Evolutionary conservation across 2,888 invertebrate genomes (phyloP).

Genomic region (Hoplodrina ambigua): DNA sequence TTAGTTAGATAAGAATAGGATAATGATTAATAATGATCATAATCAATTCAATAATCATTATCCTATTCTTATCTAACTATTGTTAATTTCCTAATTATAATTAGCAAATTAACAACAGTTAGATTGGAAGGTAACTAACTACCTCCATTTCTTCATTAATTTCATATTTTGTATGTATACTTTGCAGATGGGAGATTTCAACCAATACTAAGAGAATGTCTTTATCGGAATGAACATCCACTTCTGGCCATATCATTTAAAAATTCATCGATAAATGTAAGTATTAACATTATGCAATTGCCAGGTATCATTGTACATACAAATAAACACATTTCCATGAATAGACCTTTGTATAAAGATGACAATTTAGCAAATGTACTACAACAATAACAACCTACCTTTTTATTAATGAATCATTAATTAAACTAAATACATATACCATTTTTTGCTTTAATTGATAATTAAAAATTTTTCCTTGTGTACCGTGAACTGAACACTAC

Average conservation of each 20-base stretch:
- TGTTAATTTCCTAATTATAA: background rate
- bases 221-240: constrained; percentile 92
- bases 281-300: constrained; percentile 15
- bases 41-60: background rate
- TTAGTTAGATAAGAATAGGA: too few relatives aligned
- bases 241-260: constrained; percentile 93
- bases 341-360: too few relatives aligned
- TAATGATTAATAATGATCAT: background rate
- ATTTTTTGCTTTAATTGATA: background rate
- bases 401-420: background rate
- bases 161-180: background rate
- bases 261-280: constrained; percentile 92
- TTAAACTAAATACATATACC: background rate
- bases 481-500: background rate
- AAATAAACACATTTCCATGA: background rate
- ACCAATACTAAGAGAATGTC: constrained; percentile 94
- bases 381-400: background rate
- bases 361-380: too few relatives aligned
- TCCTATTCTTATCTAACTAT: background rate
- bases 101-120: too few relatives aligned
- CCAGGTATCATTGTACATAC: background rate
- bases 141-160: background rate
- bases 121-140: too few relatives aligned
- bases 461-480: background rate
- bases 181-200: constrained; percentile 94